Evolutionary conservation across 2,888 invertebrate species (phyloP), one percentile per base, ranked within the genome.

Genomic region (Incurvaria masculella): DNA sequence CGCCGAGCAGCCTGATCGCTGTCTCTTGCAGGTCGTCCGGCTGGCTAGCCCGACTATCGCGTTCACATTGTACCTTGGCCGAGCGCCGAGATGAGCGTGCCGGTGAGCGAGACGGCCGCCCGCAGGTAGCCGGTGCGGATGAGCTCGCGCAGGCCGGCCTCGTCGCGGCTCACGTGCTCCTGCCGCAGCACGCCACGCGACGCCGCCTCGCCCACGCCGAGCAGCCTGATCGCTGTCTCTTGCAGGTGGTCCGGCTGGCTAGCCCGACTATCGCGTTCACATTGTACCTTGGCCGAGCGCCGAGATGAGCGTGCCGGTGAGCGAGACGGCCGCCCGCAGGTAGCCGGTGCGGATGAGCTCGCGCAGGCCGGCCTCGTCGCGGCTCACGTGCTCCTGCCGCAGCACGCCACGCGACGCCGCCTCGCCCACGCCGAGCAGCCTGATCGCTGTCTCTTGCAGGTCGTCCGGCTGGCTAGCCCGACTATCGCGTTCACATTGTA

Each of bases 81-180:
- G 48, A 91, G 90, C 4, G 89, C 86, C 0, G 87, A 85, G 39
- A 98, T 72, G 6, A 97, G 72, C 47, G 87, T 79, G 0, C 89
- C 87, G 0, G 95, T 93, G 39, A 96, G 80, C 69, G 97, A 95
- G 20, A 96, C 81, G 1, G 96, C 97, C 0, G 95, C 88, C 26
- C 94, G 81, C 61, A 88, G 85, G 62, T 89, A 89, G 0, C 91
- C 91, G 2, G 81, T 80, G 52, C 89, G 83, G 47, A 97, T 89
- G 4, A 97, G 75, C 59, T 89, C 88, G 43, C 92, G 72, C 2
- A 97, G 70, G 0, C 96, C 97, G 10, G 88, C 82, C 62, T 93
- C 92, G 65, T 97, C 95, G 55, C 94, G 88, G 0, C 91, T 88
- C 0, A 97, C 95, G 65, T 89, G 89, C 50, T 88, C 87, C 0